Base-by-base conservation (phyloP, 2,888 invertebrate species). In the Thera obeliscata region DNA sequence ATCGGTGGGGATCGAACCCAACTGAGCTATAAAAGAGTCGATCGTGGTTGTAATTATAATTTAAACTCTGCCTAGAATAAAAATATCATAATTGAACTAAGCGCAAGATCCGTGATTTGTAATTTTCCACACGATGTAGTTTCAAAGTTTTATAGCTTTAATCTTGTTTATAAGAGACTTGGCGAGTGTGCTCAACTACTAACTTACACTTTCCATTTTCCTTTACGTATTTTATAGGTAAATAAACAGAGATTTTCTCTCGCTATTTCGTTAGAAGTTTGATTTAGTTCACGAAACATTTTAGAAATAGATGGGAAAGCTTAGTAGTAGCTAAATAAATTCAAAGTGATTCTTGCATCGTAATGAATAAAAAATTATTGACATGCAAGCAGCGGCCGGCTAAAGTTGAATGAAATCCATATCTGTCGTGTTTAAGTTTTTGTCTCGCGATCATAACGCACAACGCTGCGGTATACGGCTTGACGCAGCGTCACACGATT, bases 151-250 rank as follows among this genome's bases (percentile, higher is more conserved):
- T 56, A 66, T 50, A 50, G 50, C 33, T 69, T 56, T 63, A 66
- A 69, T 65, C 61, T 58, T 56, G 52, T 66, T 62, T 68, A 54
- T 50, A 46, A 66, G 66, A 66, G 50, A 62, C 56, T 66, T 56
- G 49, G 59, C 55, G 12, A 59, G 55, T 55, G 43, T 46, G 58
- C 56, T 58, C 35, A 56, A 43, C 59, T 56, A 61, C 50, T 38
- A 61, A 56, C 50, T 64, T 54, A 59, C 12, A 54, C 36, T 12
- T 48, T 41, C 35, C 55, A 64, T 59, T 64, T 7, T 56, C 41
- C 48, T 61, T 61, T 46, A 62, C 56, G 36, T 62, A 56, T 49
- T 62, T 62, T 62, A 54, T 22, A n/a, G n/a, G n/a, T n/a, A 48
- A 46, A 61, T 61, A 12, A 8, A 61, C 48, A 48, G 33, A 33